These are phyloP conservation scores for Chrysolophus pictus DNA, from an alignment of 2,797 vertebrate genomes.

Conservation along the genomic window DNA sequence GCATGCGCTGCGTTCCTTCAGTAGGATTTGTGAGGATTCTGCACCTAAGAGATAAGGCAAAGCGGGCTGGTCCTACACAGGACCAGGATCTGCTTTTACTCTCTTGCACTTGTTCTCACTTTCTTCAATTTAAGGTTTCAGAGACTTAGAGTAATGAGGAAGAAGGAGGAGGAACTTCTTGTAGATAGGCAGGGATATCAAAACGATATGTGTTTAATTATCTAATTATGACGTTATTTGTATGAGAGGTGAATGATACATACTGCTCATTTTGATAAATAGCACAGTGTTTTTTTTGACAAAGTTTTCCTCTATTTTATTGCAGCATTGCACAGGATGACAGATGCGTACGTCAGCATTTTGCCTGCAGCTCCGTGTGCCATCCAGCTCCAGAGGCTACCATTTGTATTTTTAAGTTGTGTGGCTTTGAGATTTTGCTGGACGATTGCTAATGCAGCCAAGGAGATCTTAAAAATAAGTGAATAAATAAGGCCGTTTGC, in stretches of 20 bases:
- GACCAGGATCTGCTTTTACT: not conserved
- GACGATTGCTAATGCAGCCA: not conserved
- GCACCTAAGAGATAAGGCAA: not conserved
- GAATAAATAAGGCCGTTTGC: not conserved
- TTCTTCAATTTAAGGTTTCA: not conserved
- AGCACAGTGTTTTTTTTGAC: not conserved
- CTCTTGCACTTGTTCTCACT: not conserved
- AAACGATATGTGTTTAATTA: not conserved
- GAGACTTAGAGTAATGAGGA: not conserved
- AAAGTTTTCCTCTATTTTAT: not conserved
- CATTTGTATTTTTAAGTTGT: not conserved
- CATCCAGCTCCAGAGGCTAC: not conserved
- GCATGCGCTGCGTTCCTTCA: not conserved
- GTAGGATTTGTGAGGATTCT: accelerated
- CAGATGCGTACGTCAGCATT: not conserved
- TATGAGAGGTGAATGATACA: not conserved
- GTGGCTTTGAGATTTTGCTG: not conserved
- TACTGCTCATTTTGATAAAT: not conserved
- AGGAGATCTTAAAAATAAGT: not conserved
- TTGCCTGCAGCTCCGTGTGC: not conserved
- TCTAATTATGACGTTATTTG: not conserved
- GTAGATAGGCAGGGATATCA: not conserved
- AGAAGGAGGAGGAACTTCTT: not conserved
- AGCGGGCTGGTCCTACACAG: not conserved
- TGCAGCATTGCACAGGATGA: not conserved